Evolutionary conservation across 2,113 vertebrate species (phyloP), one percentile per base, ranked within the genome.

Genomic region (Nerophis lumbriciformis): DNA sequence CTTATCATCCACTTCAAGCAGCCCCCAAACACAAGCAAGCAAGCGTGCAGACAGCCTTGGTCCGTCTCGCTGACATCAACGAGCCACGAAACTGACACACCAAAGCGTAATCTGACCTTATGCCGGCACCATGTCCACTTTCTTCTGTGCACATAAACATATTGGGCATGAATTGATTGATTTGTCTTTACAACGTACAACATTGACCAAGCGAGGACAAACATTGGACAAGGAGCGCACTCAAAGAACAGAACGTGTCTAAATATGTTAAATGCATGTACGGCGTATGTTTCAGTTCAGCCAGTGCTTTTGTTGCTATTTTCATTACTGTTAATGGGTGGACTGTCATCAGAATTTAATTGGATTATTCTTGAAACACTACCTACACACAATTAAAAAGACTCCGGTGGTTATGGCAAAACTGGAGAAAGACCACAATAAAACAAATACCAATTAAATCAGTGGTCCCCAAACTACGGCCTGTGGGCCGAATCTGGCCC

Each of bases 1-100:
- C 53, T 63, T 45, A 76, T 73, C 68, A 69, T 78, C 65, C n/a
- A 64, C 49, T 72, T 60, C 61, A 65, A 66, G 42, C 49, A 37
- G n/a, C 16, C 59, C 65, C 44, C 1, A 19, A 53, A 59, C 36
- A 66, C 11, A 0, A 61, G 6, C 21, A 38, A 39, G 59, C 56
- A 48, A 54, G 59, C 19, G n/a, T 35, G 36, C 51, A 71, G 51
- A 73, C 63, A 61, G 19, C 48, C 16, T 54, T 4, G 2, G 48
- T 65, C 19, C 56, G 62, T 50, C n/a, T 75, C 48, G 42, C 4
- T 63, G 37, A 64, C 60, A 58, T 21, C 54, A 59, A 14, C 8
- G 5, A 63, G 63, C 69, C 48, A 36, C 47, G 48, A 54, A 58
- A 63, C 57, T 37, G 66, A 51, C 52, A 21, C 13, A 36, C 39